Evolutionary conservation across 2,888 invertebrate genomes (phyloP), one percentile per base, ranked within the genome.

Genomic region (Tipula vernalis): DNA sequence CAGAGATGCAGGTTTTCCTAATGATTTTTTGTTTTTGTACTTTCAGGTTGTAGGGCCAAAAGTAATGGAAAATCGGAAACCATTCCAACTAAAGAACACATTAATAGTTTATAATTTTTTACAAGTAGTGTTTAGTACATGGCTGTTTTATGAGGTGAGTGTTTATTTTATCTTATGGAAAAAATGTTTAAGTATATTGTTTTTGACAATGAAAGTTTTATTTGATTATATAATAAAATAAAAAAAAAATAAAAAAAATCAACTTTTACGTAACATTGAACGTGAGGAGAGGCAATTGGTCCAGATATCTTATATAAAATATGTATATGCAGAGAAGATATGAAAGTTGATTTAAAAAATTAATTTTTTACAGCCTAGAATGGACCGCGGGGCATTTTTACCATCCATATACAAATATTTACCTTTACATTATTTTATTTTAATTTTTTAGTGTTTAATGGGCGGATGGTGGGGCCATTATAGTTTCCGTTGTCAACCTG

Each of bases 391-490:
- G 28, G 18, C 89, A 89, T 3, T 71, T n/a, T 71, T 71, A 10
- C 15, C 51, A 88, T 87, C 88, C 5, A 39, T 39, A 39, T 39
- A 39, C 28, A 28, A 28, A 28, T 87, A 88, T 89, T 89, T 90
- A 87, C 87, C n/a, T 85, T 57, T 85, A 85, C 10, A 47, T 57
- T 41, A 84, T 39, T 83, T 44, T 87, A 71, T 89, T 88, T 90
- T 89, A 90, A 89, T 90, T 89, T 90, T 88, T 89, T 93, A 96
- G 96, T 95, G 95, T 92, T 94, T 96, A 93, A 95, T 95, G 95
- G 95, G 96, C 90, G 97, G 97, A 91, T 98, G 97, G 97, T 95
- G 96, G 94, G 94, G 94, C 91, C 95, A 96, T 91, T 98, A 98
- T 95, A 96, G 95, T 92, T 95, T 95, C 91, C 94, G 94, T 91